A percentile compares a stretch with the other conserved stretches of the same genome.
Evolutionary conservation across 2,888 invertebrate species (phyloP).

Genomic region (Hydroisotoma schaefferi): DNA sequence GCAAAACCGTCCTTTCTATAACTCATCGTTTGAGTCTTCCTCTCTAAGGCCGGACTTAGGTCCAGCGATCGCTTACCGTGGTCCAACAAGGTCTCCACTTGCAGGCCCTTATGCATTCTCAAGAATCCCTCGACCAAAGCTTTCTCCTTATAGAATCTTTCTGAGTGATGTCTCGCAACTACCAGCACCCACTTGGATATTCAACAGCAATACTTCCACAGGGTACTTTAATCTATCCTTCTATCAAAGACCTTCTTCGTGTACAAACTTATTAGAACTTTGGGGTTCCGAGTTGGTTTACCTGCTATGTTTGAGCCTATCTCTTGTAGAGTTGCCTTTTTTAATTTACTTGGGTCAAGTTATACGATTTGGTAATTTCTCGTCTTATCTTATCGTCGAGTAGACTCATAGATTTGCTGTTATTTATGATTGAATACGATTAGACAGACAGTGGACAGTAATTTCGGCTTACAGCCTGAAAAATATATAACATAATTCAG

Average conservation of each 20-base stretch:
- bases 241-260: not conserved
- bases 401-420: not conserved
- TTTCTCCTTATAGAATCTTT: slow-evolving; percentile 75
- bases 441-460: not conserved
- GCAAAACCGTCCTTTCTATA: slow-evolving; percentile 42
- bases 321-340: not conserved
- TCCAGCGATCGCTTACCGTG: slow-evolving; percentile 53
- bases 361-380: no score
- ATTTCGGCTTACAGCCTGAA: not conserved
- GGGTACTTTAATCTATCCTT: slow-evolving; percentile 58
- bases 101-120: slow-evolving; percentile 90
- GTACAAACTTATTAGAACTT: not conserved
- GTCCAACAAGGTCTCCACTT: slow-evolving; percentile 64
- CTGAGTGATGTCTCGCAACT: slow-evolving; percentile 61
- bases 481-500: no score
- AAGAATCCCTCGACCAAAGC: slow-evolving; percentile 72
- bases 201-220: slow-evolving; percentile 69
- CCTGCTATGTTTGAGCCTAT: not conserved
- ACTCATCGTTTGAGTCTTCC: slow-evolving; percentile 26
- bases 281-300: not conserved
- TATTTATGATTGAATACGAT: not conserved
- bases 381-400: not conserved
- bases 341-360: not conserved
- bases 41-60: slow-evolving; percentile 51
- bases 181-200: slow-evolving; percentile 71